These are phyloP conservation scores for Etheostoma perlongum DNA, from an alignment of 2,797 vertebrate species.

Conservation along the genomic window DNA sequence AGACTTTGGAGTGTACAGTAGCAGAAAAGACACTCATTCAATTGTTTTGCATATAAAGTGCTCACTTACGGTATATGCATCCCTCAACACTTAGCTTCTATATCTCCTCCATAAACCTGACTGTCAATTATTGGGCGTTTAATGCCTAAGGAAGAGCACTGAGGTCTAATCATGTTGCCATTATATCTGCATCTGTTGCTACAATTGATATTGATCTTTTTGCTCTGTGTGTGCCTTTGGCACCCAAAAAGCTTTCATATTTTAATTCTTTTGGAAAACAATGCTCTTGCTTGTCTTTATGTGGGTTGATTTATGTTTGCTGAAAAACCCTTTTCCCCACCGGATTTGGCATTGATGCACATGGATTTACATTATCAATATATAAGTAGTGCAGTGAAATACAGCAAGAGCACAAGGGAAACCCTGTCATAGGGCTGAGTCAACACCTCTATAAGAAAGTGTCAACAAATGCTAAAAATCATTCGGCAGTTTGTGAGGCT, in stretches of 20 bases:
- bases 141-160: constrained; percentile 15
- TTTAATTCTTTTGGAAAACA: neutral
- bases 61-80: neutral
- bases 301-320: neutral
- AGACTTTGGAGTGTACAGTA: neutral
- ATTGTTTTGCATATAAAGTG: constrained; percentile 1
- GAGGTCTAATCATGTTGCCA: constrained; percentile 24
- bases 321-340: neutral
- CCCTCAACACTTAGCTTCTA: constrained; percentile 3
- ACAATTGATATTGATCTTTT: constrained; percentile 32
- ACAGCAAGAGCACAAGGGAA: constrained; percentile 10
- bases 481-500: neutral
- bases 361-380: constrained; percentile 11
- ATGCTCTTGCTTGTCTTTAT: neutral
- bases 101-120: constrained; percentile 14
- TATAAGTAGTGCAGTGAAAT: constrained; percentile 8
- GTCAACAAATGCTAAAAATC: neutral
- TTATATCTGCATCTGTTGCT: constrained; percentile 14
- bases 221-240: neutral
- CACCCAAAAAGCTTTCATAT: neutral
- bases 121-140: constrained; percentile 12
- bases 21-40: neutral
- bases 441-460: neutral
- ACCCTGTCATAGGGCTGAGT: neutral
- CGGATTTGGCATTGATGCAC: constrained; percentile 9